phyloP scores from a whole-genome alignment of 2,797 vertebrate genomes.

The Pelochelys cantorii region DNA sequence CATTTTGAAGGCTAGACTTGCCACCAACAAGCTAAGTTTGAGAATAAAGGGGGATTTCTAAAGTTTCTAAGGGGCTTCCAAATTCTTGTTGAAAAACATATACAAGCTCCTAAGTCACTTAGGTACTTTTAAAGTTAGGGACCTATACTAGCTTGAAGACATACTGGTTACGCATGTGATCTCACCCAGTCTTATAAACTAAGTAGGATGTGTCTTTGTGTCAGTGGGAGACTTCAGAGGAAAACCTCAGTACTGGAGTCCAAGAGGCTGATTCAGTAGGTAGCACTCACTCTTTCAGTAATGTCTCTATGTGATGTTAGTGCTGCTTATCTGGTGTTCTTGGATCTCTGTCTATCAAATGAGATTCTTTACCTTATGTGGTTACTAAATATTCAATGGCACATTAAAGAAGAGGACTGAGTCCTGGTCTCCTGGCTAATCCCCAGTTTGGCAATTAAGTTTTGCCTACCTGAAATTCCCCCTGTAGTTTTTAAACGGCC shows the following conservation, averaged over 20 bases:
- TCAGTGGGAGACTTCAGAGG: background rate
- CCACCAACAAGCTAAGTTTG: background rate
- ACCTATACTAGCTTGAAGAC: background rate
- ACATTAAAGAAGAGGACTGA: background rate
- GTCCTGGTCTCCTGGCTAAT: background rate
- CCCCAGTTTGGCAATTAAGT: rapidly evolving
- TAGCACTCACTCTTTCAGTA: rapidly evolving
- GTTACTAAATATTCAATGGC: background rate
- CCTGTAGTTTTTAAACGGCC: background rate
- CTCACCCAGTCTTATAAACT: background rate
- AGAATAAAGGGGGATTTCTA: background rate
- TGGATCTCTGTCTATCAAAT: background rate
- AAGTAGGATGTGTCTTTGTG: rapidly evolving
- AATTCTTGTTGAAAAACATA: background rate
- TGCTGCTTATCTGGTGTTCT: background rate
- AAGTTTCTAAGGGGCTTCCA: background rate
- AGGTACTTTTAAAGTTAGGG: background rate
- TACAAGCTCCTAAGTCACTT: background rate
- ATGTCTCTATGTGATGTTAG: rapidly evolving
- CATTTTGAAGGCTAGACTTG: background rate
- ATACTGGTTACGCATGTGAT: background rate
- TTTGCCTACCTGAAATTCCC: background rate
- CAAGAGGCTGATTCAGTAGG: rapidly evolving
- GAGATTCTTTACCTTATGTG: background rate
- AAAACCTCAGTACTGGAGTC: background rate